Evolutionary conservation across 2,113 vertebrate genomes (phyloP).

Genomic region (Tragelaphus strepsiceros): DNA sequence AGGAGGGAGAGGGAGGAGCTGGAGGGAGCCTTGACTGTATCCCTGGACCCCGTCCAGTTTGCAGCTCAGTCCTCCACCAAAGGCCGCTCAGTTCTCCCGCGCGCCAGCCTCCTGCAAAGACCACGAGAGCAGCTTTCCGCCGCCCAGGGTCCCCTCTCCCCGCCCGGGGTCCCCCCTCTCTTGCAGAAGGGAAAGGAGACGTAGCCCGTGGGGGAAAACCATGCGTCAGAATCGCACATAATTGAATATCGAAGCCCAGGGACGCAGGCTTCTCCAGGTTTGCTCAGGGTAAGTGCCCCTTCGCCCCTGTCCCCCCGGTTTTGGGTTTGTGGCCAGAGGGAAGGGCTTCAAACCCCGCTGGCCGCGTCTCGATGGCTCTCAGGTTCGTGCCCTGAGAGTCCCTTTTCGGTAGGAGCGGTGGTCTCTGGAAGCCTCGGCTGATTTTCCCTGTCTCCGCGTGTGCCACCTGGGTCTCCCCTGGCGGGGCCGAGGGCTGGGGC

Average conservation of each 20-base stretch:
- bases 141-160: not conserved
- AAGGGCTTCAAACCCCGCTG: fast-evolving
- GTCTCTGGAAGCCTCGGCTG: not conserved
- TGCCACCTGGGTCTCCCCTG: not conserved
- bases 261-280: not conserved
- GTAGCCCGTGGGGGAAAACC: not conserved
- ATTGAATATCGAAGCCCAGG: conserved; percentile 11
- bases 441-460: not conserved
- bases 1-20: conserved; percentile 1
- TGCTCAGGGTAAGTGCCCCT: conserved; percentile 76
- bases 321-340: fast-evolving
- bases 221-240: conserved; percentile 53
- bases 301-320: fast-evolving
- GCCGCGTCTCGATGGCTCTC: fast-evolving
- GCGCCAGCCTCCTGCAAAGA: not conserved
- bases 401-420: fast-evolving
- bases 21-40: conserved; percentile 63
- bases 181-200: not conserved
- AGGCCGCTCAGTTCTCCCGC: conserved; percentile 37
- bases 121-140: not conserved
- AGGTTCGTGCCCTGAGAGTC: fast-evolving
- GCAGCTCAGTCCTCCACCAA: conserved; percentile 52
- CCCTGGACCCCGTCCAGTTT: conserved; percentile 60
- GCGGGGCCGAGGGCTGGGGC: fast-evolving
- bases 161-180: not conserved